Conservation (phyloP, 1,140 invertebrate species). For the Rhopalosiphum maidis region DNA sequence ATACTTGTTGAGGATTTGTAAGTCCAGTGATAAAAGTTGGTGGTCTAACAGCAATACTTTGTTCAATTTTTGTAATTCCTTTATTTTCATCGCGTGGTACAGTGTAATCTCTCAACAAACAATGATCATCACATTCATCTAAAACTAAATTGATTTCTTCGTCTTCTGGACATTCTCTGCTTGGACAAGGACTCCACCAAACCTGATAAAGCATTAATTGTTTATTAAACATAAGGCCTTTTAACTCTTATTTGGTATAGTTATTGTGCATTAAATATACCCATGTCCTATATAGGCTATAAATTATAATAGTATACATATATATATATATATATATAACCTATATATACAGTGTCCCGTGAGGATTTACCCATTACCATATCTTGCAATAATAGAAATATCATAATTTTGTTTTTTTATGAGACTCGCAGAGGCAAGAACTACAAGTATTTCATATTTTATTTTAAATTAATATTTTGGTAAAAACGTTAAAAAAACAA, state of each 20-base stretch:
- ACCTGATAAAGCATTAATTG: slow-evolving; percentile 64
- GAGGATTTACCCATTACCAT: no score
- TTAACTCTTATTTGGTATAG: not conserved
- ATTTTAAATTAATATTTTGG: no score
- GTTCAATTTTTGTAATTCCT: slow-evolving; percentile 60
- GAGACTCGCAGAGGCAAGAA: no score
- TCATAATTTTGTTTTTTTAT: no score
- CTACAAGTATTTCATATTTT: no score
- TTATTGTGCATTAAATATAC: not conserved
- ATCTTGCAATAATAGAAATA: no score
- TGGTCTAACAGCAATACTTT: slow-evolving; percentile 61
- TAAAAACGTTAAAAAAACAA: no score
- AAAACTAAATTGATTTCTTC: slow-evolving; percentile 75
- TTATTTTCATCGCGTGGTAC: slow-evolving; percentile 49
- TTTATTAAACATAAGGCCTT: not conserved
- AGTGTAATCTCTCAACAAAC: slow-evolving; percentile 64
- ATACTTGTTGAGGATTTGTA: slow-evolving; percentile 39
- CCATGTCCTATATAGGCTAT: not conserved
- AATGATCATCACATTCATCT: slow-evolving; percentile 74
- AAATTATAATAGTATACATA: no score
- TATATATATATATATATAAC: no score
- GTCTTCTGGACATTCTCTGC: slow-evolving; percentile 75
- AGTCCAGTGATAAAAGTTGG: slow-evolving; percentile 59
- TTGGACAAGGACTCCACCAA: slow-evolving; percentile 80
- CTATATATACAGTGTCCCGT: no score